phyloP scores from a whole-genome alignment of 2,888 invertebrate genomes.

The Campoplex capitator region DNA sequence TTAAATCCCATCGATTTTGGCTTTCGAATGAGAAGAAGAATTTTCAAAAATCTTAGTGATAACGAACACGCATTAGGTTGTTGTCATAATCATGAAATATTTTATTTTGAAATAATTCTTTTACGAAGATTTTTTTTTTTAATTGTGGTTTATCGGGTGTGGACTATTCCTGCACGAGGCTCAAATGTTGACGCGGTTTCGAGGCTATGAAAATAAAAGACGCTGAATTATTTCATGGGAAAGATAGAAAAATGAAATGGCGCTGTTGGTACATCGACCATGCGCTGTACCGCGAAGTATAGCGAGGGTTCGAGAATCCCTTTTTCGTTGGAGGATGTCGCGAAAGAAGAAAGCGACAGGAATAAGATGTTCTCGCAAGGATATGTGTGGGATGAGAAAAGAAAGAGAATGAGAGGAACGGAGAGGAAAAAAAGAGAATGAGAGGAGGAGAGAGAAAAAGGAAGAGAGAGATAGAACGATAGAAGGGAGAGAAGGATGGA shows the following conservation, averaged over 20 bases:
- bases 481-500: conserved; percentile 62
- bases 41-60: no score
- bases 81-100: no score
- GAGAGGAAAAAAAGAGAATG: no score
- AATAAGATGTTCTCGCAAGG: conserved; percentile 56
- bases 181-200: no score
- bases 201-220: conserved; percentile 16
- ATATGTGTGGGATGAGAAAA: conserved; percentile 41
- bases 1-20: no score
- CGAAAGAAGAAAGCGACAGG: conserved; percentile 44
- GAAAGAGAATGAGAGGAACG: conserved; percentile 62
- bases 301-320: conserved; percentile 10
- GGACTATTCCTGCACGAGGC: no score
- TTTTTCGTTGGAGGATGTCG: conserved; percentile 9
- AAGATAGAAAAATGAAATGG: conserved; percentile 60
- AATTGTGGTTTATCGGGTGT: no score
- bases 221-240: conserved; percentile 38
- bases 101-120: no score
- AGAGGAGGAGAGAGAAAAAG: conserved; percentile 37
- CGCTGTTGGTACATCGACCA: conserved; percentile 15
- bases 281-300: conserved; percentile 24
- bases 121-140: no score
- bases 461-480: conserved; percentile 50
- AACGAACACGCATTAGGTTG: no score
- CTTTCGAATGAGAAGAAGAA: no score